phyloP scores from a whole-genome alignment of 2,113 vertebrate species.

The Chionis minor region DNA sequence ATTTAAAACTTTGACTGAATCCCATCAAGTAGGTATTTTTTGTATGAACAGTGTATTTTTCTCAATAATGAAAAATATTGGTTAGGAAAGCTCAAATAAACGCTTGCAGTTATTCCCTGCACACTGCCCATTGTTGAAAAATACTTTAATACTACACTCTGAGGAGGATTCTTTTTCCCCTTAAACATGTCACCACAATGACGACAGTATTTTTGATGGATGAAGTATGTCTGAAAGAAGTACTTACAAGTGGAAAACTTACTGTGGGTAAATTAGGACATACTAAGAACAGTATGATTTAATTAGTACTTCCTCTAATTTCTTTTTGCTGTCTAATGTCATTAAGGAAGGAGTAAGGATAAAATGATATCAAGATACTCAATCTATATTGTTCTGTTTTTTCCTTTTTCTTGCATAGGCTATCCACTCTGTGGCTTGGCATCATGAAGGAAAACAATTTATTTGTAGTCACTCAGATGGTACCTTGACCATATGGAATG shows the following conservation, averaged over 20 bases:
- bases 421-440: conserved; percentile 98
- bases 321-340: neutral
- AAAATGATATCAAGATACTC: neutral
- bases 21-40: neutral
- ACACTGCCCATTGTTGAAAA: neutral
- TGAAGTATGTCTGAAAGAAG: neutral
- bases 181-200: neutral
- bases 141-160: neutral
- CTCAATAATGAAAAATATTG: neutral
- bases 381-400: neutral
- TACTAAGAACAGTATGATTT: neutral
- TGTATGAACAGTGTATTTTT: neutral
- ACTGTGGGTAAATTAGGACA: neutral
- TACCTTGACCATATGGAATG: conserved; percentile 97
- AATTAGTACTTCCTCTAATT: neutral
- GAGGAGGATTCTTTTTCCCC: neutral
- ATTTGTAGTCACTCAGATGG: conserved; percentile 99
- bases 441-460: conserved; percentile 99
- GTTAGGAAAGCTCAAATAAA: neutral
- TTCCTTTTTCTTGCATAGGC: conserved; percentile 75
- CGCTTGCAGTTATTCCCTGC: neutral
- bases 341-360: neutral
- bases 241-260: neutral
- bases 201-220: neutral
- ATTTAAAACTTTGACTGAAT: neutral